Conservation (phyloP, 2,797 vertebrate species). For the Pangasius krempfi region DNA sequence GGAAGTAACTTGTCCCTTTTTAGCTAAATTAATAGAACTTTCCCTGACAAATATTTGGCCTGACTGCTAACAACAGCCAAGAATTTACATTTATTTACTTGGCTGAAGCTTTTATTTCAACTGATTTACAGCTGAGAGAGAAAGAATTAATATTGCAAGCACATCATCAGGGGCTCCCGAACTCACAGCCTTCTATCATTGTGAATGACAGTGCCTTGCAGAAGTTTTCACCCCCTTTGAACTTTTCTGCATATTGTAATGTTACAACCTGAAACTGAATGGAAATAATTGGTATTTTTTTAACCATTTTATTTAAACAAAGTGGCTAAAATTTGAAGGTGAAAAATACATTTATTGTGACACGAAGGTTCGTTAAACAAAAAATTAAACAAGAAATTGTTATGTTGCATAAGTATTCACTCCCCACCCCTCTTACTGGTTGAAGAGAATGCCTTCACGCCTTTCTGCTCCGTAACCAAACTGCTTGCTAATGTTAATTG, state of each 20-base stretch:
- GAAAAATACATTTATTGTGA: neutral
- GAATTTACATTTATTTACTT: neutral
- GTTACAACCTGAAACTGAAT: neutral
- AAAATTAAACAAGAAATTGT: neutral
- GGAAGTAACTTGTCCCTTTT: slow-evolving; percentile 5
- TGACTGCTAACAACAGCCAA: neutral
- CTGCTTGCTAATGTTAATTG: too few relatives aligned
- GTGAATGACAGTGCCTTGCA: neutral
- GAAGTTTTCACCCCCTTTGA: neutral
- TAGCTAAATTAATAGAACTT: neutral
- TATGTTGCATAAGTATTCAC: neutral
- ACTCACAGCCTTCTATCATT: neutral
- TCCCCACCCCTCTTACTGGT: neutral
- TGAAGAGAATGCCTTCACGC: neutral
- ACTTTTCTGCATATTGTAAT: neutral
- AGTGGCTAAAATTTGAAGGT: too few relatives aligned
- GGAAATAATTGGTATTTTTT: neutral
- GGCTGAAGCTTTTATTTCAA: too few relatives aligned
- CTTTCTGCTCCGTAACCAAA: neutral
- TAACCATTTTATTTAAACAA: neutral
- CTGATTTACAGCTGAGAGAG: neutral
- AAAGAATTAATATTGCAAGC: neutral
- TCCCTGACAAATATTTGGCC: slow-evolving; percentile 7
- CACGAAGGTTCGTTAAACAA: neutral
- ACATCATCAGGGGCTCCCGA: neutral